Conservation (phyloP, 2,797 vertebrate species). For the Mionectes olivaceus region DNA sequence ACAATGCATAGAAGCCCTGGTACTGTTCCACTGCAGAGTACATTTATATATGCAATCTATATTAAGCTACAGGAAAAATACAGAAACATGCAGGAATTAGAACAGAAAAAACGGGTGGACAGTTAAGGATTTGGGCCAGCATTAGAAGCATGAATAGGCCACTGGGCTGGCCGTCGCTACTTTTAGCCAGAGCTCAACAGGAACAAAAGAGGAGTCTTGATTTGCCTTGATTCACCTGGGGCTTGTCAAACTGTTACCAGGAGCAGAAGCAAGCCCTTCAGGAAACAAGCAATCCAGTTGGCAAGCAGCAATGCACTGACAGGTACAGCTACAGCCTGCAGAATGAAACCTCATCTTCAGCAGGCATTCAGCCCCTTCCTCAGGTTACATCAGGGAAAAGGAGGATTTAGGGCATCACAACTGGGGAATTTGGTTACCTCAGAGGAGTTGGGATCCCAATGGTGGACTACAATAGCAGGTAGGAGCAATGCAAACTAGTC, state of each 20-base stretch:
- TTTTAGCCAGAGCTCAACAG: neutral
- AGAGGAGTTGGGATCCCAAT: neutral
- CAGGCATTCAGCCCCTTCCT: neutral
- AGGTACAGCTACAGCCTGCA: neutral
- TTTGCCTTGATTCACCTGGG: neutral
- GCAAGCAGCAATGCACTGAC: neutral
- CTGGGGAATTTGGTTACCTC: neutral
- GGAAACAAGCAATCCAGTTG: neutral
- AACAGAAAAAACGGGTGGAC: neutral
- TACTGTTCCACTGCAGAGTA: neutral
- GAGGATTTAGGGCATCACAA: neutral
- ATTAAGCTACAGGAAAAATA: neutral
- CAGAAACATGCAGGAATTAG: neutral
- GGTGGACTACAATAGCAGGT: neutral
- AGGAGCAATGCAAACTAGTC: neutral
- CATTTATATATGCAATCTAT: neutral
- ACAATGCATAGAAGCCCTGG: neutral
- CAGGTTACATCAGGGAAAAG: neutral
- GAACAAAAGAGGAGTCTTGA: neutral
- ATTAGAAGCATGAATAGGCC: neutral
- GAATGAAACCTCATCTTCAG: neutral
- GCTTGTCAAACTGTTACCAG: neutral
- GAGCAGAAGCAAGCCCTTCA: neutral
- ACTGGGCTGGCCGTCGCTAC: neutral
- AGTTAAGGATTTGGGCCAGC: neutral